Evolutionary conservation across 2,888 invertebrate species (phyloP).

Genomic region (Mythimna lalbum): DNA sequence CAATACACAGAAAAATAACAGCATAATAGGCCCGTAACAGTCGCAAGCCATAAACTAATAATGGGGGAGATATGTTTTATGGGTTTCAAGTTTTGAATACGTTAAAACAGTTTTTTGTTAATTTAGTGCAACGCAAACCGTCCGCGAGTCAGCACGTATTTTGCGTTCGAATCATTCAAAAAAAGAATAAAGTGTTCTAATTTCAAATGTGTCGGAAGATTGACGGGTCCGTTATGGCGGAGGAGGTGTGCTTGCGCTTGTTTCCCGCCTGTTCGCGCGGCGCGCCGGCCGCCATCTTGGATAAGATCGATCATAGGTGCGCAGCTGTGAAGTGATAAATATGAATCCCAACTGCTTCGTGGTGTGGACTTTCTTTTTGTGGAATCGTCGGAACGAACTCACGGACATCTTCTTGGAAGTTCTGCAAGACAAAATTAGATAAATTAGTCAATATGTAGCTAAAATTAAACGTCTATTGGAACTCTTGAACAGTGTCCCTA

Average conservation of each 20-base stretch:
- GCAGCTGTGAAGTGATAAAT: slow-evolving; percentile 89
- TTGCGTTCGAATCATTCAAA: slow-evolving; percentile 52
- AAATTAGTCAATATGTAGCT: slow-evolving; percentile 53
- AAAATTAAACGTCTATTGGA: slow-evolving; percentile 27
- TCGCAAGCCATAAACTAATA: slow-evolving; percentile 90
- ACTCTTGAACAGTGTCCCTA: slow-evolving; percentile 5
- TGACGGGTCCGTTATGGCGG: slow-evolving; percentile 78
- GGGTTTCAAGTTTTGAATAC: slow-evolving; percentile 88
- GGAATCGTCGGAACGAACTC: slow-evolving; percentile 50
- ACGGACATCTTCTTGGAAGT: slow-evolving; percentile 54
- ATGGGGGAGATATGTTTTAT: slow-evolving; percentile 91
- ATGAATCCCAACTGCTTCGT: slow-evolving; percentile 73
- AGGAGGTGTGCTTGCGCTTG: slow-evolving; percentile 85
- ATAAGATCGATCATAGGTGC: slow-evolving; percentile 89
- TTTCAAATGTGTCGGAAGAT: slow-evolving; percentile 76
- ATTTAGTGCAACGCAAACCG: slow-evolving; percentile 86
- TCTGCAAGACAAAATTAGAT: slow-evolving; percentile 62
- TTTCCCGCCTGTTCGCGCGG: slow-evolving; percentile 83
- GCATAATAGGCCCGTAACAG: slow-evolving; percentile 88
- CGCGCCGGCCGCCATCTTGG: slow-evolving; percentile 89
- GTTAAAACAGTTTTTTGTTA: slow-evolving; percentile 82
- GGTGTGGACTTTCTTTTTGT: slow-evolving; percentile 75
- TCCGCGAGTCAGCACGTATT: slow-evolving; percentile 82
- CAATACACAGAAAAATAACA: slow-evolving; percentile 86
- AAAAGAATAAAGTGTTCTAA: slow-evolving; percentile 70